These are phyloP conservation scores for Acipenser ruthenus DNA, from an alignment of 2,797 vertebrate genomes.

Conservation along the genomic window DNA sequence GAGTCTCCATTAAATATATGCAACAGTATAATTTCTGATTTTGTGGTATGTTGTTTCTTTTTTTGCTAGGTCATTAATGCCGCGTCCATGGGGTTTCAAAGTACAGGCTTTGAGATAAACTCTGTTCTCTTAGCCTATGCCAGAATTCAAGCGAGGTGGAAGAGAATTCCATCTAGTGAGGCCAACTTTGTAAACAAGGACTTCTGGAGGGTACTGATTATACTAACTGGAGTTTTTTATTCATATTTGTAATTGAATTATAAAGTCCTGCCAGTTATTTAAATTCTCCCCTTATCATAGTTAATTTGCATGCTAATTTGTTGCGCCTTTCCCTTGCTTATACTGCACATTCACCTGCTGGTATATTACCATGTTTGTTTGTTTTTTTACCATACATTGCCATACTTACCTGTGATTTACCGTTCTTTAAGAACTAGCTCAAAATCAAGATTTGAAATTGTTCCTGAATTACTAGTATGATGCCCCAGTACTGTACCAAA, in stretches of 20 bases:
- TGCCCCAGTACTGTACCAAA: too few species aligned
- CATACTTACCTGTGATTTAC: too few species aligned
- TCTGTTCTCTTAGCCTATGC: conserved; percentile 48
- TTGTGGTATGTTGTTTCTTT: too few species aligned
- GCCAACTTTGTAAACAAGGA: conserved; percentile 52
- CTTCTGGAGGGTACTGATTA: conserved; percentile 56
- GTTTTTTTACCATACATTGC: too few species aligned
- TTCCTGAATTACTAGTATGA: too few species aligned
- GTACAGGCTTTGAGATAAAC: conserved; percentile 69
- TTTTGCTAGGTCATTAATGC: conserved; percentile 55
- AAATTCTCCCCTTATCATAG: not conserved
- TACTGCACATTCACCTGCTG: too few species aligned
- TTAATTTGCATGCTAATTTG: not conserved
- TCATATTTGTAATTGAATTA: not conserved
- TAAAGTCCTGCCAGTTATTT: not conserved
- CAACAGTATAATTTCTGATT: too few species aligned
- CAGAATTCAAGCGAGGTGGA: conserved; percentile 48
- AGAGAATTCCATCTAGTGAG: conserved; percentile 37
- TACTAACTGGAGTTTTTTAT: not conserved
- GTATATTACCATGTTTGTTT: too few species aligned
- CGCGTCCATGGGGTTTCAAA: conserved; percentile 49
- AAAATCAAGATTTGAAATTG: too few species aligned
- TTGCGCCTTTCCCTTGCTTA: conserved; percentile 9
- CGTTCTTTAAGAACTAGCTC: too few species aligned
- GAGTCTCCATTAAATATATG: too few species aligned